Conservation (phyloP, 1,140 invertebrate species). For the Camponotus pennsylvanicus region DNA sequence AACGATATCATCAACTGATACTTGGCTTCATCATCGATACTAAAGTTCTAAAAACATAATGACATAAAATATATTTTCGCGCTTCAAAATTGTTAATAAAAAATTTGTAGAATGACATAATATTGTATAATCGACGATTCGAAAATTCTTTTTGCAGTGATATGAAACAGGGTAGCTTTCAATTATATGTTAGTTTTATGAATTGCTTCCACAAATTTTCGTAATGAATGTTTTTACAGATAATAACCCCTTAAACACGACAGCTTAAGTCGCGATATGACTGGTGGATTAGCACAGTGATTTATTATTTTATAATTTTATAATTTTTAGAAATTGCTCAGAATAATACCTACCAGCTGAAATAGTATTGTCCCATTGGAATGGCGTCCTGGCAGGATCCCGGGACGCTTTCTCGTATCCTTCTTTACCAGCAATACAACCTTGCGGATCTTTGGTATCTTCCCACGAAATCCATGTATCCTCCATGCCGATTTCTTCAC, state of each 20-base stretch:
- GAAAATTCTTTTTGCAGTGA: neutral
- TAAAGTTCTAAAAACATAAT: neutral
- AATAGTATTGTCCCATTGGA: slow-evolving; percentile 89
- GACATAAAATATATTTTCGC: neutral
- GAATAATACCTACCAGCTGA: slow-evolving; percentile 86
- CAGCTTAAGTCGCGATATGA: neutral
- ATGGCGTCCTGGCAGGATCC: slow-evolving; percentile 89
- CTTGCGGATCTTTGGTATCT: slow-evolving; percentile 77
- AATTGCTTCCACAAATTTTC: slow-evolving; percentile 10
- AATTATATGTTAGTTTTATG: neutral
- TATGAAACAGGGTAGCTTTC: neutral
- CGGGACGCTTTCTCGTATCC: slow-evolving; percentile 81
- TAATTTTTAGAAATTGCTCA: neutral
- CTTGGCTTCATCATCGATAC: neutral
- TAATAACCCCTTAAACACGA: neutral
- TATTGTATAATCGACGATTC: neutral
- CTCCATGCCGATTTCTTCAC: slow-evolving; percentile 89
- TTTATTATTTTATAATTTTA: neutral
- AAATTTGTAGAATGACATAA: neutral
- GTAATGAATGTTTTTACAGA: neutral
- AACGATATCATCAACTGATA: neutral
- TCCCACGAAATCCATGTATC: slow-evolving; percentile 85
- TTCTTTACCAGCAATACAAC: slow-evolving; percentile 78
- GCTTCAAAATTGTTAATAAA: neutral
- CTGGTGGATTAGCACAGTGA: neutral